These are phyloP conservation scores for Augochlora pura DNA, from an alignment of 1,140 invertebrate genomes.

Conservation along the genomic window DNA sequence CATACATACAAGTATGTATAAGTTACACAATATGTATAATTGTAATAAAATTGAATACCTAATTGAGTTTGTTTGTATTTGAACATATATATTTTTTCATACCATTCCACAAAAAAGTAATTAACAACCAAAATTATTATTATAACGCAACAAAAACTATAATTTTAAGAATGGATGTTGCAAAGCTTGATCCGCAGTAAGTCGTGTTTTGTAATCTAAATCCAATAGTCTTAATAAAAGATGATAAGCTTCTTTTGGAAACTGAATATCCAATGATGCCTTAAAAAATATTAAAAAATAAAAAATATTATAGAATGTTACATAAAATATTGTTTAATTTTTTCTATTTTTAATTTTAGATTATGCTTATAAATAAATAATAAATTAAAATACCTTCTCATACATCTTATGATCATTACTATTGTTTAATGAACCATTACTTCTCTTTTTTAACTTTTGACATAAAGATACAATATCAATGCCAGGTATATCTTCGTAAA, in stretches of 20 bases:
- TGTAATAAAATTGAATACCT: background rate
- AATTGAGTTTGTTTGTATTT: background rate
- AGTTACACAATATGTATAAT: constrained; percentile 1
- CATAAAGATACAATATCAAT: constrained; percentile 73
- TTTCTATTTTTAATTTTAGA: background rate
- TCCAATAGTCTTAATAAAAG: constrained; percentile 88
- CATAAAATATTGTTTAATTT: background rate
- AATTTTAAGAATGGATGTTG: constrained; percentile 86
- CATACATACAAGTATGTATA: constrained; percentile 7
- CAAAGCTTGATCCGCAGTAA: constrained; percentile 88
- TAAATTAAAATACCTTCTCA: constrained; percentile 69
- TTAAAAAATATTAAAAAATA: constrained; percentile 58
- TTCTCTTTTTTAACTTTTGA: constrained; percentile 71
- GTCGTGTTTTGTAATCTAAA: constrained; percentile 86
- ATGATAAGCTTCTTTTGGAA: constrained; percentile 88
- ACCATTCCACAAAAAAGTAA: background rate
- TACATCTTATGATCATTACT: constrained; percentile 44
- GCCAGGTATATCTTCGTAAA: constrained; percentile 70
- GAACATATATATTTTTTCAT: constrained; percentile 12
- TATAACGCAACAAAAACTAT: background rate
- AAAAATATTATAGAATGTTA: constrained; percentile 27
- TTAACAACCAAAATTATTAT: constrained; percentile 1
- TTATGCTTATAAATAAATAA: constrained; percentile 44
- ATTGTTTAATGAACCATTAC: constrained; percentile 50
- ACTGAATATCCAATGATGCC: constrained; percentile 65